phyloP scores from a whole-genome alignment of 2,113 vertebrate genomes.

The Malurus elegans region DNA sequence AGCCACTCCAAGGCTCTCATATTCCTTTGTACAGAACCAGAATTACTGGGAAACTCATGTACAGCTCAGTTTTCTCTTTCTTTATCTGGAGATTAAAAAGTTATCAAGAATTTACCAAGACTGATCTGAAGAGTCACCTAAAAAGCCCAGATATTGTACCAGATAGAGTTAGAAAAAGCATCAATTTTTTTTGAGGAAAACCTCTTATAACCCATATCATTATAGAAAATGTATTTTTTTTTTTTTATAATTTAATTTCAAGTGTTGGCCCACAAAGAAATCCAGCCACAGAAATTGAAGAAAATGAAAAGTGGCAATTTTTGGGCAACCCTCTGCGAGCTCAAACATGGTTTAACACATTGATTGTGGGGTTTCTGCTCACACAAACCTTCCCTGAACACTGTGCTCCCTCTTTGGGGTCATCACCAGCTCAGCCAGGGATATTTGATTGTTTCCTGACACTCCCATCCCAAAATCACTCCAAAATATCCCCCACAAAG shows the following conservation, averaged over 20 bases:
- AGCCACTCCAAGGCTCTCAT: accelerated
- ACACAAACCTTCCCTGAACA: background rate
- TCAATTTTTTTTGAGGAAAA: background rate
- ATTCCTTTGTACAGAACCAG: background rate
- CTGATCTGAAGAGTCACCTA: background rate
- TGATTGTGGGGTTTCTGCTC: background rate
- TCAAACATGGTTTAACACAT: background rate
- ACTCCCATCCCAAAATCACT: background rate
- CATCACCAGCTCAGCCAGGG: background rate
- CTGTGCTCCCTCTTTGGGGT: background rate
- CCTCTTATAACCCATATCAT: accelerated
- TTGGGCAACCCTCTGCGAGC: background rate
- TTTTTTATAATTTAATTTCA: background rate
- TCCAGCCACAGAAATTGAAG: background rate
- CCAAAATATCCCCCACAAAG: background rate
- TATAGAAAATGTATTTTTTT: background rate
- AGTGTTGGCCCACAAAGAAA: background rate
- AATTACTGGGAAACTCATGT: background rate
- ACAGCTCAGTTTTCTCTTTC: background rate
- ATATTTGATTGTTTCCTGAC: background rate
- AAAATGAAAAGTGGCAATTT: background rate
- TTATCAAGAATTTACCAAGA: background rate
- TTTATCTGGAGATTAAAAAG: background rate
- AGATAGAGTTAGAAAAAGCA: background rate
- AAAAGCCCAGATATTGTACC: background rate